Evolutionary conservation across 2,797 vertebrate species (phyloP).

Genomic region (Dicrostonyx torquatus): DNA sequence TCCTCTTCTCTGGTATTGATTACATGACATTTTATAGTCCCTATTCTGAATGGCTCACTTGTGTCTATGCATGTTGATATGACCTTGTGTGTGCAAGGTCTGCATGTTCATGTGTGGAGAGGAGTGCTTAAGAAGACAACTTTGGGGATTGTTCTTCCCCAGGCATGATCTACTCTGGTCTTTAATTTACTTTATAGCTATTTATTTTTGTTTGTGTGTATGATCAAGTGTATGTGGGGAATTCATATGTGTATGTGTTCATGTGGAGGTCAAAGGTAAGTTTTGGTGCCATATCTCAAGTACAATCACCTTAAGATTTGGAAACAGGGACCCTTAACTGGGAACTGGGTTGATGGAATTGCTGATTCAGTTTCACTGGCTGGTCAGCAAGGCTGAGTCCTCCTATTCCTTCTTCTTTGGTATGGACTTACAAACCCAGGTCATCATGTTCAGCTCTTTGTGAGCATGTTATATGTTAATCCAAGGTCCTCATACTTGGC

Average conservation of each 20-base stretch:
- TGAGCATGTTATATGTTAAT: background rate
- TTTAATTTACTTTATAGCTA: background rate
- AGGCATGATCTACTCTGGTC: too few species aligned
- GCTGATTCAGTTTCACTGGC: background rate
- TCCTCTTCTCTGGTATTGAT: background rate
- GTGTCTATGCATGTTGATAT: background rate
- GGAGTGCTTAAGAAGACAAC: background rate
- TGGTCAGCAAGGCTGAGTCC: background rate
- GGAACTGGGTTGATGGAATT: background rate
- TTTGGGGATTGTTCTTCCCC: background rate
- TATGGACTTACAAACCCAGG: background rate
- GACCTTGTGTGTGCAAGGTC: background rate
- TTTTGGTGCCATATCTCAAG: background rate
- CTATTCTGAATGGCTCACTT: background rate
- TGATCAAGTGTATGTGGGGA: background rate
- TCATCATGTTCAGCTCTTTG: background rate
- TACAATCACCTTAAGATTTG: background rate
- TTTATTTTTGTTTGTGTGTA: background rate
- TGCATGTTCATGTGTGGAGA: background rate
- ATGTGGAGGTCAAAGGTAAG: background rate
- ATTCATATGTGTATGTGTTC: background rate
- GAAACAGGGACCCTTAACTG: background rate
- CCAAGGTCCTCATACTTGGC: background rate
- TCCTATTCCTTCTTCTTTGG: background rate
- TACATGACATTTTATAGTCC: background rate